These are phyloP conservation scores for Pedionomus torquatus DNA, from an alignment of 2,113 vertebrate genomes.

Conservation along the genomic window DNA sequence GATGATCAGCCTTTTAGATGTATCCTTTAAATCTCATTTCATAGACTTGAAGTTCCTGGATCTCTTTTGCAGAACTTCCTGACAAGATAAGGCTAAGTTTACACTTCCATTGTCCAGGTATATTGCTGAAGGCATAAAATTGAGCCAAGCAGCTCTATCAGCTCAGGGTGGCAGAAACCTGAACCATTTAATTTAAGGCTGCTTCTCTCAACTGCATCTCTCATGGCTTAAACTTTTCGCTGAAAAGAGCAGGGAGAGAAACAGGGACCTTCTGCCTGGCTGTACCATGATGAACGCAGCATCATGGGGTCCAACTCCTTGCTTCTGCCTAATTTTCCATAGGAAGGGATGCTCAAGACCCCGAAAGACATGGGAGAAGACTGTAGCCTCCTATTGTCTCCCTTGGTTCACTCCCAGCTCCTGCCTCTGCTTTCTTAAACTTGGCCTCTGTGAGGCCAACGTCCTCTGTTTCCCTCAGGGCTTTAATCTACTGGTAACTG, in stretches of 20 bases:
- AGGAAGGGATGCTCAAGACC: background rate
- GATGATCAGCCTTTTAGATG: conserved; percentile 90
- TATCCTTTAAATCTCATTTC: conserved; percentile 80
- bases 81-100: background rate
- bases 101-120: background rate
- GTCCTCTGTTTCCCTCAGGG: background rate
- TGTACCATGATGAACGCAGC: background rate
- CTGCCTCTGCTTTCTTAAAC: background rate
- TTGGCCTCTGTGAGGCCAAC: background rate
- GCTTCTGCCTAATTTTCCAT: background rate
- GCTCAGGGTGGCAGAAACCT: background rate
- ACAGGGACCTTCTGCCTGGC: background rate
- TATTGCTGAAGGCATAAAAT: background rate
- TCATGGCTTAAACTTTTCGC: background rate
- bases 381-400: background rate
- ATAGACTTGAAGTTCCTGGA: background rate
- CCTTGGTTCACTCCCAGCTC: background rate
- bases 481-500: background rate
- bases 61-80: background rate
- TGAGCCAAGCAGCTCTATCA: background rate
- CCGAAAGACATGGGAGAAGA: background rate
- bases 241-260: background rate
- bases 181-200: background rate
- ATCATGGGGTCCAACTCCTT: background rate
- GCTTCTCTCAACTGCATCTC: background rate